These are phyloP conservation scores for Mionectes olivaceus DNA, from an alignment of 2,797 vertebrate genomes.

Conservation along the genomic window DNA sequence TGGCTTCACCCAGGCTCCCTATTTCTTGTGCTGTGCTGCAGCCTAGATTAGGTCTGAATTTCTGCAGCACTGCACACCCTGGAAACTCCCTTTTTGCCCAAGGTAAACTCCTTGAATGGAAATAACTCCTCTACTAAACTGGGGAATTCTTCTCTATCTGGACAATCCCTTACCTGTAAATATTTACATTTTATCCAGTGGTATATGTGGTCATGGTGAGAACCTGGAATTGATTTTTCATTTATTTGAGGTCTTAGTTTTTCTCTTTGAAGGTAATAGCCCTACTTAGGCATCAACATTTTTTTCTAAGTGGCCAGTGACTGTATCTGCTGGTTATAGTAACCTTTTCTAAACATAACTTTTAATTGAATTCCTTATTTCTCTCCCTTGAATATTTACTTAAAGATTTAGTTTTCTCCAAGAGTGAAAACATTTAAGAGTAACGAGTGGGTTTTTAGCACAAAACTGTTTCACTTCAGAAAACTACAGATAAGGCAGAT, in stretches of 20 bases:
- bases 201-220: neutral
- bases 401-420: neutral
- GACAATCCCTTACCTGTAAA: neutral
- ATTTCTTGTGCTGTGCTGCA: constrained; percentile 10
- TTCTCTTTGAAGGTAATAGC: neutral
- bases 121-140: neutral
- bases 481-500: neutral
- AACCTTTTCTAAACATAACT: neutral
- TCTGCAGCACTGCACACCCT: constrained; percentile 36
- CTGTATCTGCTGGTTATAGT: neutral
- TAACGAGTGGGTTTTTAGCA: neutral
- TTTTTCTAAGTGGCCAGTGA: neutral
- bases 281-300: neutral
- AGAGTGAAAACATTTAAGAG: neutral
- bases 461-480: neutral
- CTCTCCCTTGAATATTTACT: neutral
- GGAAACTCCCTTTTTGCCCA: constrained; percentile 52
- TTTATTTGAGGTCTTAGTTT: neutral
- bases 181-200: neutral
- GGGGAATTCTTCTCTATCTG: constrained; percentile 4
- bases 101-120: constrained; percentile 2
- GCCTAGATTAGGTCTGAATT: constrained; percentile 30
- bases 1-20: constrained; percentile 24
- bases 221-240: neutral
- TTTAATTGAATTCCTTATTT: neutral